These are phyloP conservation scores for Drosophila melanica DNA, from an alignment of 1,140 invertebrate genomes.

Conservation along the genomic window DNA sequence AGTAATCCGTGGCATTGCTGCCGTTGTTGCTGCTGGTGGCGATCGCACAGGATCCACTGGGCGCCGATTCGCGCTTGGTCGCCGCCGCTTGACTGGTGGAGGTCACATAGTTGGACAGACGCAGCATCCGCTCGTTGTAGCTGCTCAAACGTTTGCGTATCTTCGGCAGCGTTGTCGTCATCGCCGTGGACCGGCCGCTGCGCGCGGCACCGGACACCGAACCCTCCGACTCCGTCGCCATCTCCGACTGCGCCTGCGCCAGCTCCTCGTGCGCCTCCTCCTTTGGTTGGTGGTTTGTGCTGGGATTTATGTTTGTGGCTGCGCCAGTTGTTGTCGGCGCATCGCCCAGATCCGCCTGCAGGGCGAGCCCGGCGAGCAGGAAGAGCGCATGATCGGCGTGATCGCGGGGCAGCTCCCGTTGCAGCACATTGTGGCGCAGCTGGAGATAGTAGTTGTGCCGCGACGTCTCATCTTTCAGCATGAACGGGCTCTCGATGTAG, in stretches of 20 bases:
- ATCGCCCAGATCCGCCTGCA: constrained; percentile 96
- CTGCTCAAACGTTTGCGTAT: constrained; percentile 70
- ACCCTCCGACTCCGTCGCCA: constrained; percentile 20
- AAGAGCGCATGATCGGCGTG: constrained; percentile 89
- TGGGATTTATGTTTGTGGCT: background rate
- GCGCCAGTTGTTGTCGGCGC: constrained; percentile 71
- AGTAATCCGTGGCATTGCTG: constrained; percentile 86
- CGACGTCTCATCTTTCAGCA: constrained; percentile 95
- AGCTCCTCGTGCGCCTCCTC: background rate
- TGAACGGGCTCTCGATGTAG: constrained; percentile 94
- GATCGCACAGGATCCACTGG: constrained; percentile 1
- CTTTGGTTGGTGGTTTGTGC: constrained; percentile 12
- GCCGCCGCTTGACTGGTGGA: constrained; percentile 39
- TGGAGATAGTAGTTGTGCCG: constrained; percentile 97
- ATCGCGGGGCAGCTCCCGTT: constrained; percentile 88
- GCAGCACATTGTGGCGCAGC: constrained; percentile 93
- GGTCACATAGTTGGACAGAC: constrained; percentile 73
- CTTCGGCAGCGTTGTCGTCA: constrained; percentile 76
- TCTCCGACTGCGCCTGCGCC: constrained; percentile 14
- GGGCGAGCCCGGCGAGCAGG: constrained; percentile 92
- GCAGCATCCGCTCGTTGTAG: constrained; percentile 74
- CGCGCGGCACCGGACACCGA: background rate
- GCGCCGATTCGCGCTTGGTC: constrained; percentile 9
- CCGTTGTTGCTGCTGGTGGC: background rate
- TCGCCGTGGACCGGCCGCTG: constrained; percentile 3